Evolutionary conservation across 35 echinoderm and acorn worm species (phyloP), one percentile per base, ranked within the genome.

Genomic region (Diadema setosum): DNA sequence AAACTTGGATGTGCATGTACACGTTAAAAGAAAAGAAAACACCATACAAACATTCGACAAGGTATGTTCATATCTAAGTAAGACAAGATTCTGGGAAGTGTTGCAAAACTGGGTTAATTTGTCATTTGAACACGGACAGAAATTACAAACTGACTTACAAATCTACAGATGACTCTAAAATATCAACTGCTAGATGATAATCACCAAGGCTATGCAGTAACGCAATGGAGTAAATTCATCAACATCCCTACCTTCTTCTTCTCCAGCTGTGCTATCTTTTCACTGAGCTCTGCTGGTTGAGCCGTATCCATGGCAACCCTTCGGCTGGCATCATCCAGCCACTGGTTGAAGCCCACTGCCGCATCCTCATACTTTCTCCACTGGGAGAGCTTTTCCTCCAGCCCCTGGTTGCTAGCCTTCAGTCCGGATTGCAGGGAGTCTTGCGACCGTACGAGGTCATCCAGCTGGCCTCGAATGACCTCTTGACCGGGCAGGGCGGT

Each of bases 221-320:
- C n/a, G n/a, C n/a, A n/a, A n/a, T n/a, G n/a, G n/a, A n/a, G n/a
- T n/a, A n/a, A n/a, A n/a, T n/a, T n/a, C n/a, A n/a, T n/a, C n/a
- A n/a, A n/a, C n/a, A n/a, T n/a, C n/a, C 40, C 24, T 59, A 93
- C 91, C 85, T 93, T 93, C 60, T 67, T 89, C 84, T 82, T 93
- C 69, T 93, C 91, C 46, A 93, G 58, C 33, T 93, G 86, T 18
- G 23, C 74, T 35, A 82, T 83, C 50, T 93, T 93, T 44, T 93
- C 91, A 69, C 42, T 69, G 5, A 93, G 52, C 59, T 80, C 86
- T n/a, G 58, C 39, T 46, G 31, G 64, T 15, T 37, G 78, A 27
- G 46, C 42, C 11, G 86, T 80, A 5, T 83, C 74, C 57, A 88
- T 24, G 8, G 34, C 64, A 50, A 83, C 81, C 25, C 39, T 3